A percentile compares a stretch with the other conserved stretches of the same genome.
Evolutionary conservation across 2,113 vertebrate genomes (phyloP).

Genomic region (Tachycineta bicolor): DNA sequence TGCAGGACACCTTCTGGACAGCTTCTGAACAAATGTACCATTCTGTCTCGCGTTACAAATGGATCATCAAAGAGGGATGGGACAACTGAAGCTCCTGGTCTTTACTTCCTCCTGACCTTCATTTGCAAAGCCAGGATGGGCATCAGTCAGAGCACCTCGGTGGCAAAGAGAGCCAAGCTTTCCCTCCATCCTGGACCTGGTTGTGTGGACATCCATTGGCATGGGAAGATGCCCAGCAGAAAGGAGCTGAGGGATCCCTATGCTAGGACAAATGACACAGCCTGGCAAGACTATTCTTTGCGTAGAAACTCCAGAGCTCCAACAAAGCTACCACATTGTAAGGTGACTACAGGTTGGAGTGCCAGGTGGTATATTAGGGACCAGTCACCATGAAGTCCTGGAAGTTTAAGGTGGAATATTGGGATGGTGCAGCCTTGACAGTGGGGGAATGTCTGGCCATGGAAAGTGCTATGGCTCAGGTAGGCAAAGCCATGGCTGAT

Average conservation of each 20-base stretch:
- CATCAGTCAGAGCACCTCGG: not conserved
- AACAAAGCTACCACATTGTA: not conserved
- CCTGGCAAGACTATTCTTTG: not conserved
- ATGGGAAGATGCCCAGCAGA: not conserved
- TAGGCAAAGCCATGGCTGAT: not conserved
- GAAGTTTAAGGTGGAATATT: not conserved
- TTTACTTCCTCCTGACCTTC: not conserved
- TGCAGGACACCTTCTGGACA: not conserved
- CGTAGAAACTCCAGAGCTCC: not conserved
- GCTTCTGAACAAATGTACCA: not conserved
- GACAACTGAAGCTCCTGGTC: not conserved
- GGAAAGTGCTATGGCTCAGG: not conserved
- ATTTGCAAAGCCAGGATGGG: not conserved
- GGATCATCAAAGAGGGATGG: not conserved
- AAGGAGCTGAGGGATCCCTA: not conserved
- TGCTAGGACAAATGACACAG: rapidly evolving
- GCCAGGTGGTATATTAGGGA: not conserved
- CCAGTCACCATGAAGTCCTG: not conserved
- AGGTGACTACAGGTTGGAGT: not conserved
- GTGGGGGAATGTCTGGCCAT: not conserved
- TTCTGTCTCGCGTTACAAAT: not conserved
- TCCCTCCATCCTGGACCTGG: not conserved
- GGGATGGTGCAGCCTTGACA: not conserved
- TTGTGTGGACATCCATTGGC: not conserved
- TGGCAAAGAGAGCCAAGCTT: not conserved